Percentiles rank a stretch among this genome's conserved stretches.
phyloP scores from a whole-genome alignment of 2,113 vertebrate species.

The rat (Rattus norvegicus) region GRCr8 NC_086036.1:23718001-23718500 shows the following conservation, averaged over 20 bases:
- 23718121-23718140: not conserved
- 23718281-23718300: too few relatives aligned
- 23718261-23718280: too few relatives aligned
- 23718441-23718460: not conserved
- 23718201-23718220: too few relatives aligned
- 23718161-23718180: not conserved
- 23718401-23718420: not conserved
- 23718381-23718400: too few relatives aligned
- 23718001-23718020: not conserved
- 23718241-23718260: too few relatives aligned
- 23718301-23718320: too few relatives aligned
- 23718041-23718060: not conserved
- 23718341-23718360: too few relatives aligned
- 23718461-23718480: not conserved
- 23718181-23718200: not conserved
- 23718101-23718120: not conserved
- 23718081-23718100: not conserved
- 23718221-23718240: too few relatives aligned
- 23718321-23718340: too few relatives aligned
- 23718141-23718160: not conserved
- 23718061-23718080: not conserved
- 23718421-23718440: not conserved
- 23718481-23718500: not conserved
- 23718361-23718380: too few relatives aligned
- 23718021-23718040: not conserved